These are phyloP conservation scores for Puma concolor DNA, from an alignment of 2,113 vertebrate genomes.

Conservation along the genomic window DNA sequence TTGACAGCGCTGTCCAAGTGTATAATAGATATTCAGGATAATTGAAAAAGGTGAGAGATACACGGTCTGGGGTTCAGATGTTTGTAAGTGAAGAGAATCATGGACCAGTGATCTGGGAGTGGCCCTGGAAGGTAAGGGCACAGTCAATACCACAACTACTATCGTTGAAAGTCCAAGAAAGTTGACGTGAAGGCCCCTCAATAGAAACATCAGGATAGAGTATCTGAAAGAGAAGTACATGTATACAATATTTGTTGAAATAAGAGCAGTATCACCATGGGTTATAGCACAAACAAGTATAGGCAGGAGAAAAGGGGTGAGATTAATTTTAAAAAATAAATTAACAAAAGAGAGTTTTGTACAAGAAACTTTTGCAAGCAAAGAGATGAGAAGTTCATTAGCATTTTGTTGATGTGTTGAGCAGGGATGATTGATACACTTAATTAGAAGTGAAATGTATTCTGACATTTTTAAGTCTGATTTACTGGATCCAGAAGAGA, in stretches of 20 bases:
- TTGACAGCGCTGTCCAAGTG: not conserved
- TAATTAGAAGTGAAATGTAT: not conserved
- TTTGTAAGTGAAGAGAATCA: not conserved
- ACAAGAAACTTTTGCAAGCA: not conserved
- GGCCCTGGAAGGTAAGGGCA: not conserved
- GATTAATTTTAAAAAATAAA: not conserved
- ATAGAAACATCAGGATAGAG: rapidly evolving
- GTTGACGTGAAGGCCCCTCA: not conserved
- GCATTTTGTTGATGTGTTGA: not conserved
- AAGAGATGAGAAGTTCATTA: not conserved
- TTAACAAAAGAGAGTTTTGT: not conserved
- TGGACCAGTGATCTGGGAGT: not conserved
- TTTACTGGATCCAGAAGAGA: not conserved
- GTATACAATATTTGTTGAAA: not conserved
- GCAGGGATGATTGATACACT: not conserved
- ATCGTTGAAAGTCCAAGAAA: not conserved
- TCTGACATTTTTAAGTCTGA: conserved; percentile 40
- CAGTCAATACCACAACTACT: not conserved
- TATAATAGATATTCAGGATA: not conserved
- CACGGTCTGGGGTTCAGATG: not conserved
- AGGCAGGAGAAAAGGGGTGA: not conserved
- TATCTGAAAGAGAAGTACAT: not conserved
- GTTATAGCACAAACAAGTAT: not conserved
- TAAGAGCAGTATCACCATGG: not conserved
- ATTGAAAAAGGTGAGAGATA: not conserved